Conservation (phyloP, 2,888 invertebrate species). For the Drosophila algonquin region DNA sequence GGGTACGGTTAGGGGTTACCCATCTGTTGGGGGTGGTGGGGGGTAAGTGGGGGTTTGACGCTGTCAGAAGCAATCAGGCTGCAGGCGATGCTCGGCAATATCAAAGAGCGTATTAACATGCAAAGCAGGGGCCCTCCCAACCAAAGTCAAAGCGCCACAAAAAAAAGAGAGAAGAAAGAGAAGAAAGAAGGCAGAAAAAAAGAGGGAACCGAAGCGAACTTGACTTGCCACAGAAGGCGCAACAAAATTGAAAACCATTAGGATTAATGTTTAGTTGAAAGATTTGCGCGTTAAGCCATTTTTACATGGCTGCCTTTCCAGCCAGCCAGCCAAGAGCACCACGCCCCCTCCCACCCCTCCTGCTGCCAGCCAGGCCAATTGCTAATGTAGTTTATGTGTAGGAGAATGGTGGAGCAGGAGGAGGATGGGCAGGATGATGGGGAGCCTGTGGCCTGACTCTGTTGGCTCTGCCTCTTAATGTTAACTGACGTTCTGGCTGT, state of each 20-base stretch:
- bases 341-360: no score
- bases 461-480: conserved; percentile 57
- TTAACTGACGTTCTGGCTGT: conserved; percentile 58
- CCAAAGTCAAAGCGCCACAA: conserved; percentile 34
- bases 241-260: conserved; percentile 78
- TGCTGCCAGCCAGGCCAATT: conserved; percentile 56
- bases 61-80: conserved; percentile 77
- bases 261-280: conserved; percentile 81
- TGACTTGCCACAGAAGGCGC: conserved; percentile 73
- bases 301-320: conserved; percentile 72
- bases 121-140: conserved; percentile 68
- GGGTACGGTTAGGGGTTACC: not conserved
- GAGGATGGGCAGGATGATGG: not conserved
- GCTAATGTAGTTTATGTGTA: conserved; percentile 77
- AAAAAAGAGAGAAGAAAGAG: not conserved
- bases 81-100: conserved; percentile 74
- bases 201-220: conserved; percentile 45
- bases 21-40: not conserved
- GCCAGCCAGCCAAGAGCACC: conserved; percentile 3
- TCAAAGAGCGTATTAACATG: conserved; percentile 79
- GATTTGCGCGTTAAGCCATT: conserved; percentile 80
- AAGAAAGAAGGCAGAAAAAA: conserved; percentile 2
- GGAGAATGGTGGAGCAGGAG: conserved; percentile 38
- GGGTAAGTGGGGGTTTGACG: not conserved
- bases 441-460: conserved; percentile 1